These are phyloP conservation scores for Tangara arthus DNA, from an alignment of 2,797 vertebrate species.

Conservation along the genomic window DNA sequence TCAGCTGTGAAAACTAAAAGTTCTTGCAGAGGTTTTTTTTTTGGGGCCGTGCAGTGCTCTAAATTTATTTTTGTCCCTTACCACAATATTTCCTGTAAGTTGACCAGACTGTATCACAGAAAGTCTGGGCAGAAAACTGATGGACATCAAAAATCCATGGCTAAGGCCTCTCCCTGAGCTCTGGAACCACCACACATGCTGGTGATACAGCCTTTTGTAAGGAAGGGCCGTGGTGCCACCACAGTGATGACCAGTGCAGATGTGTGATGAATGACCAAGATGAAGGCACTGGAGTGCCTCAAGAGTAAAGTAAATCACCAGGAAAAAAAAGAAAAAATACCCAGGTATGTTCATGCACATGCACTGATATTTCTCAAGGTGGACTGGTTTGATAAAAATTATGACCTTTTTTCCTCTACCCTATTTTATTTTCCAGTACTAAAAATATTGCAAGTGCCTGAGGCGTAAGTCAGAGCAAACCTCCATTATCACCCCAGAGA, in stretches of 20 bases:
- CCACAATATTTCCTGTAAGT: neutral
- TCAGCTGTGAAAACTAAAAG: neutral
- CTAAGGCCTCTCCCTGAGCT: neutral
- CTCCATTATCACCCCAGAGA: slow-evolving; percentile 71
- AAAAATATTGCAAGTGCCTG: slow-evolving; percentile 75
- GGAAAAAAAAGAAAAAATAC: neutral
- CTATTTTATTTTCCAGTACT: slow-evolving; percentile 69
- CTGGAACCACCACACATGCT: neutral
- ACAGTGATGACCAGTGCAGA: neutral
- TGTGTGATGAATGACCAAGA: neutral
- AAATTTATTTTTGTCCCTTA: neutral
- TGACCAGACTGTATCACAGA: neutral
- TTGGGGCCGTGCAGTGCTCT: neutral
- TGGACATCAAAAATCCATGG: neutral
- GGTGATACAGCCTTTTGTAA: neutral
- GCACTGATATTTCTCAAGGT: slow-evolving; percentile 63
- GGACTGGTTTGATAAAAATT: slow-evolving; percentile 59
- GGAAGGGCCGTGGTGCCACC: neutral
- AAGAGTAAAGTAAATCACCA: slow-evolving; percentile 18
- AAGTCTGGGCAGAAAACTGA: neutral
- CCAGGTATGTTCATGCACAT: neutral
- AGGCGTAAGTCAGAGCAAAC: slow-evolving; percentile 66
- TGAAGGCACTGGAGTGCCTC: neutral
- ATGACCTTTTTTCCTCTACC: slow-evolving; percentile 66
- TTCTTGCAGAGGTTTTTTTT: neutral